A percentile compares a stretch with the other conserved stretches of the same genome.
These are phyloP conservation scores for Drosophila ohnishii DNA, from an alignment of 1,140 invertebrate genomes.

Conservation along the genomic window DNA sequence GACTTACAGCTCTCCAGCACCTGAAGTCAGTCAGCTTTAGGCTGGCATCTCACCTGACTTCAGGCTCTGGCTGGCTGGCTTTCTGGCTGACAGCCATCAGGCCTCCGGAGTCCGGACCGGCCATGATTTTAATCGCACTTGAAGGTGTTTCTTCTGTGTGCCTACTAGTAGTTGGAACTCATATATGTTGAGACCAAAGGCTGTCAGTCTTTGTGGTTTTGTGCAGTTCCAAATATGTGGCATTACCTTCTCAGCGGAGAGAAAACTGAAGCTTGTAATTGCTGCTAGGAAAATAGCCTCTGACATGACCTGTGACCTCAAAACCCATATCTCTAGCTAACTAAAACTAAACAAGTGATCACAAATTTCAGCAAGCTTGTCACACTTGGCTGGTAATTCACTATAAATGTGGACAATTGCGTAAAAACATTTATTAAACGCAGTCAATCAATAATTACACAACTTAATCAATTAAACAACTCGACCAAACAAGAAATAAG, in stretches of 20 bases:
- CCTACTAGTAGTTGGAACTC: conserved; percentile 22
- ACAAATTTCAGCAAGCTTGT: neutral
- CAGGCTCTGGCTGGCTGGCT: conserved; percentile 7
- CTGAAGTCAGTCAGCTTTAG: conserved; percentile 7
- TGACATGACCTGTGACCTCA: conserved; percentile 1
- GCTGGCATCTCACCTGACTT: conserved; percentile 21
- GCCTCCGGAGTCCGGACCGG: conserved; percentile 19
- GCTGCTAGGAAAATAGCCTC: conserved; percentile 7
- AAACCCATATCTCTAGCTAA: conserved; percentile 4
- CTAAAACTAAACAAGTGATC: neutral
- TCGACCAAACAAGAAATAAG: neutral
- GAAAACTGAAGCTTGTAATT: conserved; percentile 20
- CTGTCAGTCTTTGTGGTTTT: conserved; percentile 14
- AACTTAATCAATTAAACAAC: conserved; percentile 10
- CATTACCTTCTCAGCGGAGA: conserved; percentile 16
- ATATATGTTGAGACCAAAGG: conserved; percentile 9
- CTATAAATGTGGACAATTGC: neutral
- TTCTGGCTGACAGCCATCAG: conserved; percentile 38
- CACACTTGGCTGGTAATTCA: conserved; percentile 9
- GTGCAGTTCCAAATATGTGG: conserved; percentile 18
- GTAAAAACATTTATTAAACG: conserved; percentile 1
- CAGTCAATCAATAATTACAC: conserved; percentile 13
- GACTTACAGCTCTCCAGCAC: conserved; percentile 57
- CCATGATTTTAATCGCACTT: conserved; percentile 49
- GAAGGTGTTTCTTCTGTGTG: conserved; percentile 46